Conservation (phyloP, 37 sponge, comb jelly and placozoan genomes). For the Ephydatia muelleri region DNA sequence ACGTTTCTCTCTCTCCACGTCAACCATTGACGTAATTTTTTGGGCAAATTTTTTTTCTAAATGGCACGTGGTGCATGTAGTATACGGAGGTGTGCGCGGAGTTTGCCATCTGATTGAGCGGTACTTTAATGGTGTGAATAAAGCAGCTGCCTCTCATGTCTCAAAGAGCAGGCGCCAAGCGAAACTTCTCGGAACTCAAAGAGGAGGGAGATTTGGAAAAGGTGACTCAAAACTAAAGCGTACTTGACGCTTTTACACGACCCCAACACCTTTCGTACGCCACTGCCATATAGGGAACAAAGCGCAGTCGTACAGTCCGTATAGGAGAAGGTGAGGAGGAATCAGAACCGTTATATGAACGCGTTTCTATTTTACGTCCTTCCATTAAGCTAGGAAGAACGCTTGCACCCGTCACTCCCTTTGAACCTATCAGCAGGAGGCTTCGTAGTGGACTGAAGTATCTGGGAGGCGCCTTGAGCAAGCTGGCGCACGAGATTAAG, state of each 20-base stretch:
- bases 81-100: neutral
- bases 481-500: neutral
- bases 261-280: neutral
- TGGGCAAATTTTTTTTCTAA: too few relatives aligned
- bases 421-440: neutral
- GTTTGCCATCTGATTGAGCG: neutral
- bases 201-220: neutral
- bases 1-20: conserved; percentile 4
- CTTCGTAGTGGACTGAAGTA: neutral
- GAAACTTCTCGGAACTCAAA: neutral
- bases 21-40: too few relatives aligned
- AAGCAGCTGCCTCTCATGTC: neutral
- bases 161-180: neutral
- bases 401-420: neutral
- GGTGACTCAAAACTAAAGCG: neutral
- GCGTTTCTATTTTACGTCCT: neutral
- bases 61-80: neutral
- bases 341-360: neutral
- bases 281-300: neutral
- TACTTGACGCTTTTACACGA: neutral
- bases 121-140: neutral
- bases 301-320: neutral
- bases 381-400: neutral
- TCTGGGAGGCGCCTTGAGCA: neutral
- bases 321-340: neutral